phyloP scores from a whole-genome alignment of 2,888 invertebrate genomes.

The Nineta flava region DNA sequence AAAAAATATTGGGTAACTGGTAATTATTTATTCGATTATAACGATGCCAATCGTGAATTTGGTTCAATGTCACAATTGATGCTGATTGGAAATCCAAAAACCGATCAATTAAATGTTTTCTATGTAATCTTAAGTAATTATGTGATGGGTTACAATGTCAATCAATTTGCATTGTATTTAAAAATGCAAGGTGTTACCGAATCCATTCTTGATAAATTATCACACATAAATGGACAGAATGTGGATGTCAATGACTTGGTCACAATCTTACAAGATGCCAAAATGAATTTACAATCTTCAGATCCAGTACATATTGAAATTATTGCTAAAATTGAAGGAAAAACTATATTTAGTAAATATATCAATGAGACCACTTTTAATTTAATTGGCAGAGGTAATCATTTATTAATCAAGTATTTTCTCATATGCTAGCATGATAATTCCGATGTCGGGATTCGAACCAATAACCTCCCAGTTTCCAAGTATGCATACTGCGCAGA shows the following conservation, averaged over 20 bases:
- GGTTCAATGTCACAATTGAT: constrained; percentile 42
- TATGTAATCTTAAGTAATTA: constrained; percentile 38
- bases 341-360: constrained; percentile 47
- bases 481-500: too few species aligned
- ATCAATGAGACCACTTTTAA: constrained; percentile 47
- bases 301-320: constrained; percentile 48
- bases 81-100: constrained; percentile 45
- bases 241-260: constrained; percentile 37
- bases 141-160: constrained; percentile 37
- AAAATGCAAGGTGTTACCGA: constrained; percentile 36
- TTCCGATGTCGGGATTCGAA: too few species aligned
- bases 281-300: constrained; percentile 26
- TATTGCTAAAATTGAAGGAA: constrained; percentile 47
- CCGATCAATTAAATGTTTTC: constrained; percentile 46
- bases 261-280: constrained; percentile 28
- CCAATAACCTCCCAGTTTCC: too few species aligned
- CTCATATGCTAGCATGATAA: too few species aligned
- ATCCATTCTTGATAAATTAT: constrained; percentile 29
- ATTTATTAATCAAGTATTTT: constrained; percentile 1
- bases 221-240: constrained; percentile 28
- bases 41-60: constrained; percentile 42
- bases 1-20: constrained; percentile 48
- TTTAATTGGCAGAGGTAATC: constrained; percentile 44
- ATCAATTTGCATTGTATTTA: constrained; percentile 46
- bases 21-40: constrained; percentile 53